Evolutionary conservation across 2,113 vertebrate species (phyloP).

Genomic region (Lethenteron camtschaticum): DNA sequence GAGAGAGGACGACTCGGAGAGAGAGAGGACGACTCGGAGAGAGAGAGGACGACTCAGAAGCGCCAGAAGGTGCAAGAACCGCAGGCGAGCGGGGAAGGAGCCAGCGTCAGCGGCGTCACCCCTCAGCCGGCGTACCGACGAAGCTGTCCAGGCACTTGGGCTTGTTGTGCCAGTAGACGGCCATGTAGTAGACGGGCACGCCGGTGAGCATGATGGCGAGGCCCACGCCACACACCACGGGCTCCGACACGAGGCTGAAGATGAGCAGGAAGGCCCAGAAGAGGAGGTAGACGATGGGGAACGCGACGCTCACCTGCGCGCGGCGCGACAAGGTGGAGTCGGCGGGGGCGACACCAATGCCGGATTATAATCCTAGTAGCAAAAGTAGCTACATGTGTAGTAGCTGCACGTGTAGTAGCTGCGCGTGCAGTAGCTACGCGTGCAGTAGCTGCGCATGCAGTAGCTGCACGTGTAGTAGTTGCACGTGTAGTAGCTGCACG

Average conservation of each 20-base stretch:
- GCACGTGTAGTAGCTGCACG: too few relatives aligned
- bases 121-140: slow-evolving; percentile 23
- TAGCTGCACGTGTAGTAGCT: too few relatives aligned
- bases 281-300: slow-evolving; percentile 55
- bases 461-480: too few relatives aligned
- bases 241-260: slow-evolving; percentile 68
- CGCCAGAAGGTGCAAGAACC: not conserved
- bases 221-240: slow-evolving; percentile 56
- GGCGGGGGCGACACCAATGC: too few relatives aligned
- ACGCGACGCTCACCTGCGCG: slow-evolving; percentile 43
- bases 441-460: too few relatives aligned
- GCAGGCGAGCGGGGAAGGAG: not conserved
- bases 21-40: not conserved
- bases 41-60: not conserved
- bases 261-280: slow-evolving; percentile 75
- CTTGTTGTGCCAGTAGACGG: slow-evolving; percentile 60
- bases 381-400: too few relatives aligned
- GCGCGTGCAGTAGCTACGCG: too few relatives aligned
- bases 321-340: not conserved
- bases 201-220: slow-evolving; percentile 72
- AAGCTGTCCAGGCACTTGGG: slow-evolving; percentile 41
- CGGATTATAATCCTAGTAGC: too few relatives aligned
- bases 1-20: not conserved
- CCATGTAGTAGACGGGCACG: slow-evolving; percentile 62
- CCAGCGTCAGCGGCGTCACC: too few relatives aligned